These are phyloP conservation scores for Lepidocyrtinus sp. DNA, from an alignment of 2,888 invertebrate species.

Conservation along the genomic window DNA sequence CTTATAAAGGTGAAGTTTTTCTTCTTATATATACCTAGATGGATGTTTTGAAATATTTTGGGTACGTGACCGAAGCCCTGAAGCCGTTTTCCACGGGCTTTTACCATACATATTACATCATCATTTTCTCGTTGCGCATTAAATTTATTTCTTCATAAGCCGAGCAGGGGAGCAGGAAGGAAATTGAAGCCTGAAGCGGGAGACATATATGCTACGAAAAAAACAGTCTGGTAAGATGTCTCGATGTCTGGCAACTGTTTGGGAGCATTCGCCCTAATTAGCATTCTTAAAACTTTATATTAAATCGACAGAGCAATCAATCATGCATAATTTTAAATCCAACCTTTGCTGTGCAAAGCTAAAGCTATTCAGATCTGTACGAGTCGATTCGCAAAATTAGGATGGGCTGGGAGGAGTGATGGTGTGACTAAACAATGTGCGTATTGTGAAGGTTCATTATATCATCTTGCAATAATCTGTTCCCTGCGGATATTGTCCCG, in stretches of 20 bases:
- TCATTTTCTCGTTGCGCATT: too few relatives aligned
- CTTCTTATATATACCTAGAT: not conserved
- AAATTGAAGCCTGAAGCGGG: not conserved
- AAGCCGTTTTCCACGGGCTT: not conserved
- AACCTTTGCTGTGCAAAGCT: too few relatives aligned
- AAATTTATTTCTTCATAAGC: too few relatives aligned
- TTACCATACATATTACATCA: not conserved
- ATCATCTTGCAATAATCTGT: not conserved
- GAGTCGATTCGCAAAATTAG: too few relatives aligned
- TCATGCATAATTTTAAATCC: not conserved
- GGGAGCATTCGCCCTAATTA: not conserved
- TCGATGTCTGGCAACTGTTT: too few relatives aligned
- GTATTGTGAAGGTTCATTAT: constrained; percentile 12
- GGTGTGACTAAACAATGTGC: not conserved
- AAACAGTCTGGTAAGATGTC: not conserved
- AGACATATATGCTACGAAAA: not conserved
- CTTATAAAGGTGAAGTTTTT: not conserved
- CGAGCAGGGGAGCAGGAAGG: not conserved
- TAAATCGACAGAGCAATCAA: not conserved
- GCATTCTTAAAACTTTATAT: not conserved
- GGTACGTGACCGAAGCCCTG: not conserved
- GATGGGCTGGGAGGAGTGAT: too few relatives aligned
- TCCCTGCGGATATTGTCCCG: not conserved
- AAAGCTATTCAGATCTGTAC: too few relatives aligned
- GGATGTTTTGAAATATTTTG: not conserved